Conservation (phyloP, 2,113 vertebrate species). For the Bubo bubo region DNA sequence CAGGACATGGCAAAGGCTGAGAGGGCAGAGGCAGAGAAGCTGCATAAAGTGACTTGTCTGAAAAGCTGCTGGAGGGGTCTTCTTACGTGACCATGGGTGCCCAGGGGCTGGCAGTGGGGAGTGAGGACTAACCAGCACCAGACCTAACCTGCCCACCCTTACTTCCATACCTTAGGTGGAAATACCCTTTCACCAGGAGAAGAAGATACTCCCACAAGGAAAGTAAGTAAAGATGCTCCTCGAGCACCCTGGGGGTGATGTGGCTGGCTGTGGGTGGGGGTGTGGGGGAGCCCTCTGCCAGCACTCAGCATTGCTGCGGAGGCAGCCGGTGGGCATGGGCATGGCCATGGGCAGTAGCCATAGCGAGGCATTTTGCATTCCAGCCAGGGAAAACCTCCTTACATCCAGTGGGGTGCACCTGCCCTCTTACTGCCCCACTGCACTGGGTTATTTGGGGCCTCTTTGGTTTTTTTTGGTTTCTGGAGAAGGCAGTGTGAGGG, state of each 20-base stretch:
- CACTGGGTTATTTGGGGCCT: background rate
- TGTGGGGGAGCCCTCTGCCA: accelerated
- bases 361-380: background rate
- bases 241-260: accelerated
- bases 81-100: accelerated
- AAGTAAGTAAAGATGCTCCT: slow-evolving; percentile 3
- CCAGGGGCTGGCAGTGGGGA: accelerated
- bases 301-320: accelerated
- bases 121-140: background rate
- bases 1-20: background rate
- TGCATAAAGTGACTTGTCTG: background rate
- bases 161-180: background rate
- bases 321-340: background rate
- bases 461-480: background rate
- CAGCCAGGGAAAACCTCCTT: accelerated
- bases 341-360: accelerated
- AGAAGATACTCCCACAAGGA: slow-evolving; percentile 6
- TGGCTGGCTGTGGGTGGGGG: accelerated
- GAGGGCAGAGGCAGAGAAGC: background rate
- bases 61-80: background rate
- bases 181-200: background rate
- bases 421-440: background rate
- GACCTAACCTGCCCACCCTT: background rate
- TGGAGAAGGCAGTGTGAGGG: accelerated
- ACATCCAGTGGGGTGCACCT: background rate